Percentiles rank a stretch among this genome's conserved stretches.
These are phyloP conservation scores for Mionectes macconnelli DNA, from an alignment of 2,113 vertebrate species.

Conservation along the genomic window DNA sequence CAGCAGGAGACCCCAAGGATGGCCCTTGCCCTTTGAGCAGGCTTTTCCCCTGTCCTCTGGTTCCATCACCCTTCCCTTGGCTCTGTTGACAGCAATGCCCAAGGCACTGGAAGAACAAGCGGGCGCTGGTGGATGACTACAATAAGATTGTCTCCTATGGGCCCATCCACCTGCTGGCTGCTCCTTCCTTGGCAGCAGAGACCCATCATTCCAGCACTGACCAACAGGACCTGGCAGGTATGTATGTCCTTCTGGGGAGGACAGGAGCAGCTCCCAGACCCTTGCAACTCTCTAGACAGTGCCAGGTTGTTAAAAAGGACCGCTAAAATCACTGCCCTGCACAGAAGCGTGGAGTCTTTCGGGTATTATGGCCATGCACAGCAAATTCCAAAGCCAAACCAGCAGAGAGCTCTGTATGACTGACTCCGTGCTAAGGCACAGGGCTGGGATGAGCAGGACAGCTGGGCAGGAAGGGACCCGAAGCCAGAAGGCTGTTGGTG, in stretches of 20 bases:
- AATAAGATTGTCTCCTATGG: constrained; percentile 64
- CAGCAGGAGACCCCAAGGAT: not conserved
- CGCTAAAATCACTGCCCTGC: not conserved
- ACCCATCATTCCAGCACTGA: not conserved
- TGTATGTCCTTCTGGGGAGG: accelerated
- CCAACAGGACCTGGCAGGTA: not conserved
- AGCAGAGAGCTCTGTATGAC: not conserved
- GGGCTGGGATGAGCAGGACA: not conserved
- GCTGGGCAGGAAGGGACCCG: not conserved
- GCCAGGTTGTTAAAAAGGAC: not conserved
- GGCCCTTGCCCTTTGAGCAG: accelerated
- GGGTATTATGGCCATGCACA: not conserved
- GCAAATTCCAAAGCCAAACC: not conserved
- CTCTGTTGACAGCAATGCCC: constrained; percentile 44
- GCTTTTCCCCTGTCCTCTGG: not conserved
- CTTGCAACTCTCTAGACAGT: not conserved
- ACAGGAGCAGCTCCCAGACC: not conserved
- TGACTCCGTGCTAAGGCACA: accelerated
- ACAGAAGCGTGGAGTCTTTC: too few relatives aligned
- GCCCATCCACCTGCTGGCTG: constrained; percentile 45
- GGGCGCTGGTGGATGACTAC: not conserved
- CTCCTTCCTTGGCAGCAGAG: not conserved
- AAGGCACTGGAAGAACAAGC: not conserved
- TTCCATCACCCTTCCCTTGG: not conserved
- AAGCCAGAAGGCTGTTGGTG: not conserved